Evolutionary conservation across 2,113 vertebrate species (phyloP), one percentile per base, ranked within the genome.

Genomic region (Hoplias malabaricus): DNA sequence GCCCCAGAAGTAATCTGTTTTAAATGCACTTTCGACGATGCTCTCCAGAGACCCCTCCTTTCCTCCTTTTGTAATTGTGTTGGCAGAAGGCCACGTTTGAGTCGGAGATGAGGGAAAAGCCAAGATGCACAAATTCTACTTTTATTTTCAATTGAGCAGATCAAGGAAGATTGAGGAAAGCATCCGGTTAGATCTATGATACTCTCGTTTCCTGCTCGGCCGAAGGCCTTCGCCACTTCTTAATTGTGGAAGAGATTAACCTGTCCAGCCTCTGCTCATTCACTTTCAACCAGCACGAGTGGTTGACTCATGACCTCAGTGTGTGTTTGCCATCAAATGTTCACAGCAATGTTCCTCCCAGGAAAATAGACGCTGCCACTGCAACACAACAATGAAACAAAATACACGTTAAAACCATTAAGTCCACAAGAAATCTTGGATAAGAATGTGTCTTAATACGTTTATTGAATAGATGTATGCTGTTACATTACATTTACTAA

Each of bases 1-100:
- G 63, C 40, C 48, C 61, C 40, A 46, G 62, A 48, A 73, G 69
- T 73, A 82, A 82, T 62, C 65, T 67, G 48, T 78, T 81, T 81
- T 48, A 61, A 78, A 76, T 73, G 46, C 42, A 73, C 53, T 77
- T 71, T 81, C 69, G 62, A 23, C 73, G 69, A 42, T 72, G 69
- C 62, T 63, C 54, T 61, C 53, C 50, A 13, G 27, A 77, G 62
- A 46, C 40, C n/a, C 40, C 34, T 16, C 50, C 8, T 4, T 34
- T 66, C 65, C 23, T 19, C 36, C 36, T 48, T 59, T 61, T 68
- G 69, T 73, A 82, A 68, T 73, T 81, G 21, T 67, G 29, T 69
- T 81, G 63, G 75, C 38, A 63, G 62, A 61, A 63, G 25, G 71
- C 50, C 74, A 73, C 13, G 43, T 8, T n/a, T 31, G 36, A 25